Conservation (phyloP, 2,113 vertebrate genomes). For the Epinephelus cyanopodus region DNA sequence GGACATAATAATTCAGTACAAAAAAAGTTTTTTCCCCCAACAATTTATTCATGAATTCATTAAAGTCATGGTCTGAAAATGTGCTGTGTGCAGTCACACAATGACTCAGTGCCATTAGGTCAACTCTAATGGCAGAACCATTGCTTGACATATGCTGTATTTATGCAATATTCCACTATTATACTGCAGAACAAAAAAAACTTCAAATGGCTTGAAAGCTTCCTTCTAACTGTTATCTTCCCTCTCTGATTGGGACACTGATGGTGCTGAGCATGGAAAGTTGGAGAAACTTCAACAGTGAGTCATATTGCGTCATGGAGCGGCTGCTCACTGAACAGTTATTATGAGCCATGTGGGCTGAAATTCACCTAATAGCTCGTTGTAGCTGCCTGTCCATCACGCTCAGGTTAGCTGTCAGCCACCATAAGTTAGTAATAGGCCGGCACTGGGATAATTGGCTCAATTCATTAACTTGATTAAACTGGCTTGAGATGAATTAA, state of each 20-base stretch:
- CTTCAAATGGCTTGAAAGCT: not conserved
- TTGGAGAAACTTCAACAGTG: slow-evolving; percentile 2
- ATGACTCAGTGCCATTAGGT: not conserved
- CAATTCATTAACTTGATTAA: slow-evolving; percentile 57
- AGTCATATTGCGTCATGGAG: not conserved
- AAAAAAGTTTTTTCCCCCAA: not conserved
- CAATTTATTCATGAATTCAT: not conserved
- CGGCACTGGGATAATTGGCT: slow-evolving; percentile 46
- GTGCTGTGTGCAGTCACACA: not conserved
- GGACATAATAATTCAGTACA: too few species aligned
- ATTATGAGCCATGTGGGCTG: not conserved
- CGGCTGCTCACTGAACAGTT: not conserved
- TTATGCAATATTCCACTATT: not conserved
- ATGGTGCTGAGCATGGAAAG: not conserved
- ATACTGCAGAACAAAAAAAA: not conserved
- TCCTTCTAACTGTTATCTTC: not conserved
- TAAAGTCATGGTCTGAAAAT: not conserved
- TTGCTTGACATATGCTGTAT: not conserved
- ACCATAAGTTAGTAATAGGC: slow-evolving; percentile 44
- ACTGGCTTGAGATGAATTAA: slow-evolving; percentile 35
- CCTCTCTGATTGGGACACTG: not conserved
- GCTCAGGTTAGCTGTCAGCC: slow-evolving; percentile 45
- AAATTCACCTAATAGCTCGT: slow-evolving; percentile 12
- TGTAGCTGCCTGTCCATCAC: slow-evolving; percentile 38
- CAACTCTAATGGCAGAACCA: not conserved